A percentile compares a stretch with the other conserved stretches of the same genome.
Evolutionary conservation across 1,140 invertebrate genomes (phyloP).

Genomic region (Mycetomoellerius zeteki): DNA sequence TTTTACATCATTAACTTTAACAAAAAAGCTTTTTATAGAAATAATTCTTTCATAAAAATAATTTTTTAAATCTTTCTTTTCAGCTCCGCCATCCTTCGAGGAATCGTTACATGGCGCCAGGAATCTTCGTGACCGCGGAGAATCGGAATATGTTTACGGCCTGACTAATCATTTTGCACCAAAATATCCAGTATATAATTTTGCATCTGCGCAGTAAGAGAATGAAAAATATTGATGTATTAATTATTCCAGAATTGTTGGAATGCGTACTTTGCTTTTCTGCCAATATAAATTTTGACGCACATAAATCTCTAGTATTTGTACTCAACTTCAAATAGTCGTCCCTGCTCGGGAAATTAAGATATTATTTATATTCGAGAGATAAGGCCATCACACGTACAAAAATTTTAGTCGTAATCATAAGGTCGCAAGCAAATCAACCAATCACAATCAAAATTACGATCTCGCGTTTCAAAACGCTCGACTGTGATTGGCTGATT

Average conservation of each 20-base stretch:
- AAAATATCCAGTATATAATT: slow-evolving; percentile 88
- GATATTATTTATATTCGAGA: not conserved
- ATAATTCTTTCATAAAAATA: not conserved
- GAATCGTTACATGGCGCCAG: slow-evolving; percentile 85
- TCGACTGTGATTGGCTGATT: no score
- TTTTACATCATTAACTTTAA: not conserved
- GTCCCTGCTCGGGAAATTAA: not conserved
- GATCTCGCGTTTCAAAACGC: no score
- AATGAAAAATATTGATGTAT: not conserved
- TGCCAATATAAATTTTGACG: not conserved
- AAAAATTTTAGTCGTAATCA: no score
- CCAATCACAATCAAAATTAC: no score
- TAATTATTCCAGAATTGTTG: not conserved
- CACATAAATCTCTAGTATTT: not conserved
- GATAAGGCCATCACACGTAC: no score
- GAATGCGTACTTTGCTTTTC: not conserved
- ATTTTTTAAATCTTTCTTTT: slow-evolving; percentile 52
- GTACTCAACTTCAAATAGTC: not conserved
- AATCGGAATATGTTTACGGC: slow-evolving; percentile 87
- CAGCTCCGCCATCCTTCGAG: slow-evolving; percentile 87
- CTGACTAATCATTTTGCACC: slow-evolving; percentile 85
- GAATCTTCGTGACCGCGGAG: slow-evolving; percentile 86
- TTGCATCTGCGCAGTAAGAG: slow-evolving; percentile 65
- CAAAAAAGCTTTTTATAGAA: not conserved
- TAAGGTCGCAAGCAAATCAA: no score